Base-by-base conservation (phyloP, 2,113 vertebrate genomes). In the Protobothrops flavoviridis region DNA sequence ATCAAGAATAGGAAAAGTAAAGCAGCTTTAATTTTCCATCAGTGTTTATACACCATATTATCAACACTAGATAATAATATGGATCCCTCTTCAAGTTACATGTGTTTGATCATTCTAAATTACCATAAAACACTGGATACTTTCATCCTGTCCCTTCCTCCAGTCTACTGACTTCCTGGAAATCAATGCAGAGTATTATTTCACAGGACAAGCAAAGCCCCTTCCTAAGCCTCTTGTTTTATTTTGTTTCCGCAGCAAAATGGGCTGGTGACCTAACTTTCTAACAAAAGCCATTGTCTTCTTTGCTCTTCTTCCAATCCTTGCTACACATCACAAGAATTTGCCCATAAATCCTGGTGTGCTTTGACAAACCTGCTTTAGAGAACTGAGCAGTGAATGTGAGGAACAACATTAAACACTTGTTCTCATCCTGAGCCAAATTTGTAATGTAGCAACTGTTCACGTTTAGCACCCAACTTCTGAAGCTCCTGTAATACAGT, bases 401-500 rank as follows among this genome's bases (percentile, higher is more conserved):
- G 96, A 98, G 97, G 96, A 81, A 95, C 93, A 96, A 92, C 92
- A 86, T 90, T 59, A 95, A 93, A 95, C 95, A 93, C 97, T 97
- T 97, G 59, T 96, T 96, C 97, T 98, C 97, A 94, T 96, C 97
- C 97, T 96, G 96, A 97, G 94, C 95, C 96, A 97, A 98, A 97
- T 97, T 97, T 98, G 97, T 97, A 97, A 96, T 89, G 85, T 89
- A 89, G 89, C 0, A 11, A 94, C 96, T 90, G 96, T 90, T 89
- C 1, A 87, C 94, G 97, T 93, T 95, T 93, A 96, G 89, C 94
- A 95, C 93, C 93, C 97, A 98, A 98, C 97, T 98, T 97, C 95
- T 97, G 92, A 97, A 97, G 97, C 93, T 98, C 96, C 94, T 93
- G 92, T 98, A 97, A 97, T 97, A 95, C 96, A 96, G 97, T 97